phyloP scores from a whole-genome alignment of 2,797 vertebrate species.

The Xenopus petersii region DNA sequence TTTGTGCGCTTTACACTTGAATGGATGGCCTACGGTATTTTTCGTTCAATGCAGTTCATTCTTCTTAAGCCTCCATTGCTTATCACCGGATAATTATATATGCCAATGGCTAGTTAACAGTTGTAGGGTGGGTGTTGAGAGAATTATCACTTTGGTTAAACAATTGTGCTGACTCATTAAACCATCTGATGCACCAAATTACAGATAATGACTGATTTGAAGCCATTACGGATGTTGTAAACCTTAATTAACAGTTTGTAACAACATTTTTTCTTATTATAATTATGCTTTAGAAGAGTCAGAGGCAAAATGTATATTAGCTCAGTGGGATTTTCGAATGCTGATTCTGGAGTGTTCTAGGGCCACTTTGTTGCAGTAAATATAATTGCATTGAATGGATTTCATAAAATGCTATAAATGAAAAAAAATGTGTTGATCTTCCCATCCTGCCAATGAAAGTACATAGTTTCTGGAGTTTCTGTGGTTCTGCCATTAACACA shows the following conservation, averaged over 20 bases:
- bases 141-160: constrained; percentile 47
- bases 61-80: constrained; percentile 28
- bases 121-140: constrained; percentile 35
- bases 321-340: not conserved
- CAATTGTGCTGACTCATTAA: constrained; percentile 50
- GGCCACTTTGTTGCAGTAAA: too few species aligned
- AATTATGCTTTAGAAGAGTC: constrained; percentile 26
- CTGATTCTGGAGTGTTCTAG: not conserved
- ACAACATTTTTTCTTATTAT: constrained; percentile 37
- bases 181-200: constrained; percentile 43
- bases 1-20: constrained; percentile 18
- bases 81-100: constrained; percentile 40
- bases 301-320: accelerated
- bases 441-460: too few species aligned
- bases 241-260: constrained; percentile 52
- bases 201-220: constrained; percentile 57
- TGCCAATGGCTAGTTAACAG: constrained; percentile 27
- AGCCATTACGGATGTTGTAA: constrained; percentile 52
- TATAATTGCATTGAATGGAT: too few species aligned
- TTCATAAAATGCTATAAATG: too few species aligned
- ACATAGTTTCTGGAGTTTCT: too few species aligned
- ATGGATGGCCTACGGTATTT: not conserved
- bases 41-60: constrained; percentile 7
- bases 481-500: too few species aligned
- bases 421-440: too few species aligned